Base-by-base conservation (phyloP, 2,888 invertebrate genomes). In the Apamea epomidion region DNA sequence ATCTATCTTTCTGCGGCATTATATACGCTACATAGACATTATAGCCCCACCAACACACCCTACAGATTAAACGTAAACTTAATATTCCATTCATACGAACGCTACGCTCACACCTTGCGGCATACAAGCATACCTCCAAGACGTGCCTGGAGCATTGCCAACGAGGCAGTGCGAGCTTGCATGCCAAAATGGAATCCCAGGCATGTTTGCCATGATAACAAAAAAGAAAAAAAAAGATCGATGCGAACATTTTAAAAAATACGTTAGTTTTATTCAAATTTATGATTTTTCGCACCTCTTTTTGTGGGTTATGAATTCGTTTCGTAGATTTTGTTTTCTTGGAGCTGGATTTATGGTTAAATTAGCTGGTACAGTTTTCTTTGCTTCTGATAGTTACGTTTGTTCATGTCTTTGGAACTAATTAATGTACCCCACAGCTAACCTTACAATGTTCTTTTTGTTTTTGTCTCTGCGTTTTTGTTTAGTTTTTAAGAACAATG, bases 131-230 rank as follows among this genome's bases (percentile, higher is more conserved):
- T 88, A 89, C 89, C 90, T 90, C 83, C 83, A 89, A 93, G 93
- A 91, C 92, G 89, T 91, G 88, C 76, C 88, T 94, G 94, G 94
- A 90, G 64, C 80, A 16, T 14, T 91, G 94, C 94, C 94, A 94
- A 90, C 83, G 83, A 78, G 85, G 88, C 90, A 93, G 92, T 92
- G 90, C 93, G 91, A 92, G 91, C 91, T 89, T 91, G 91, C 91
- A 92, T 92, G 93, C 94, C 94, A 93, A 94, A 94, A 93, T 92
- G 92, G 92, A 92, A 92, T 92, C 92, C 91, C 81, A 88, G 88
- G 86, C 90, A 89, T 91, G 91, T 91, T 92, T 89, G 90, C 88
- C 85, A 84, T 90, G 88, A 90, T 90, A 92, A 93, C 93, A 90
- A 91, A 92, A 86, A 81, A 2, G 78, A 71, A 21, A 91, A 89